phyloP scores from a whole-genome alignment of 2,797 vertebrate genomes.

The Chaetophractus vellerosus region DNA sequence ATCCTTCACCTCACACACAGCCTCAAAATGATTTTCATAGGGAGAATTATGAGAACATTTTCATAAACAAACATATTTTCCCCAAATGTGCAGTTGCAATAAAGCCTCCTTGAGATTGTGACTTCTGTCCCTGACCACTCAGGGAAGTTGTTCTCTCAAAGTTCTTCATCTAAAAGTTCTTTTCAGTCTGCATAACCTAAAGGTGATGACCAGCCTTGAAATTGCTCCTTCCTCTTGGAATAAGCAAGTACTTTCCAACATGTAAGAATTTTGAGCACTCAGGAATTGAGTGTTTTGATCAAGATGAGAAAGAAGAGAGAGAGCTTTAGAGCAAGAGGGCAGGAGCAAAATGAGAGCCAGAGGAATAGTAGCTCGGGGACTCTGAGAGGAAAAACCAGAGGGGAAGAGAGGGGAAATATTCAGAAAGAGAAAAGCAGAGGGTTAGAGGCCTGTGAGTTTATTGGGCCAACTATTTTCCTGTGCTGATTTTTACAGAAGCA shows the following conservation, averaged over 20 bases:
- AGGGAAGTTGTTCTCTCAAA: neutral
- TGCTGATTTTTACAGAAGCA: neutral
- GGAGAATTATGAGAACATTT: neutral
- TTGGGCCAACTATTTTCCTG: neutral
- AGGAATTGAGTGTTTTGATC: neutral
- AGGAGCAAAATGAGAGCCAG: neutral
- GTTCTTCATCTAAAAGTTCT: neutral
- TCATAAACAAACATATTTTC: neutral
- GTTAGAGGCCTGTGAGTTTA: neutral
- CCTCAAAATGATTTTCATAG: neutral
- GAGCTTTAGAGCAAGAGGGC: neutral
- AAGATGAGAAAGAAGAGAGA: neutral
- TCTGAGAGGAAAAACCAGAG: neutral
- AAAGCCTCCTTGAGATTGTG: neutral
- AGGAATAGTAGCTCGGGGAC: neutral
- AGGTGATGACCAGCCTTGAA: neutral
- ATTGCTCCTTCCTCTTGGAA: neutral
- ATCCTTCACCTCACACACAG: neutral
- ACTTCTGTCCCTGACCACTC: neutral
- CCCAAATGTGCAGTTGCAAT: neutral
- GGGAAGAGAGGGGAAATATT: neutral
- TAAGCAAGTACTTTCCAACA: neutral
- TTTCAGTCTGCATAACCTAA: neutral
- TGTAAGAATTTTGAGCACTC: neutral
- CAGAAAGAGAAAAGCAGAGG: neutral